These are phyloP conservation scores for Smittia sp. DNA, from an alignment of 2,888 invertebrate species.

Conservation along the genomic window DNA sequence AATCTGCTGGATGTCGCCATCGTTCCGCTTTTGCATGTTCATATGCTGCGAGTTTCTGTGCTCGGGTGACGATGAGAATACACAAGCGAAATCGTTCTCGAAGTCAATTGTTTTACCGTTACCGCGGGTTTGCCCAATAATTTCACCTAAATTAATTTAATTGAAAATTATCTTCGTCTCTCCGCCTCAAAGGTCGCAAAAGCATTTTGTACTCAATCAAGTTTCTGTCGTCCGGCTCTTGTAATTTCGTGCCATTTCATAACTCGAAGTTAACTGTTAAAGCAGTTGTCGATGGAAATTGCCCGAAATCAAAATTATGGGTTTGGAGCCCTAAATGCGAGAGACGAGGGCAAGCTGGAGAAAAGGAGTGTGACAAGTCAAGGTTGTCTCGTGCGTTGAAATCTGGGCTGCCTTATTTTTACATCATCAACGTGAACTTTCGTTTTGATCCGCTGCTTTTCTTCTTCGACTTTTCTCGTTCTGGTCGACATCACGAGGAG, in stretches of 20 bases:
- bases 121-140: background rate
- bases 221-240: constrained; percentile 2
- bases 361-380: constrained; percentile 17
- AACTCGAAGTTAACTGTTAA: constrained; percentile 10
- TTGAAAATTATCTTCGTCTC: constrained; percentile 14
- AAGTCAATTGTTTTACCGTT: constrained; percentile 16
- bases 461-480: background rate
- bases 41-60: background rate
- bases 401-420: background rate
- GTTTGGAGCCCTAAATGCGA: background rate
- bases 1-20: constrained; percentile 4
- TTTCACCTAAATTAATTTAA: constrained; percentile 25
- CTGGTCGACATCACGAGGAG: background rate
- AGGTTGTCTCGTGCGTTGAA: constrained; percentile 10
- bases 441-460: background rate
- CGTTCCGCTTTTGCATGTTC: background rate
- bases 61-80: background rate
- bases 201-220: background rate
- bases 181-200: constrained; percentile 1
- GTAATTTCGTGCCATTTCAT: constrained; percentile 26
- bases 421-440: constrained; percentile 16
- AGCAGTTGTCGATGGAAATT: background rate
- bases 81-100: background rate
- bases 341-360: background rate
- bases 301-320: background rate